Evolutionary conservation across 1,140 invertebrate genomes (phyloP), one percentile per base, ranked within the genome.

Genomic region (Drosophila pachea): DNA sequence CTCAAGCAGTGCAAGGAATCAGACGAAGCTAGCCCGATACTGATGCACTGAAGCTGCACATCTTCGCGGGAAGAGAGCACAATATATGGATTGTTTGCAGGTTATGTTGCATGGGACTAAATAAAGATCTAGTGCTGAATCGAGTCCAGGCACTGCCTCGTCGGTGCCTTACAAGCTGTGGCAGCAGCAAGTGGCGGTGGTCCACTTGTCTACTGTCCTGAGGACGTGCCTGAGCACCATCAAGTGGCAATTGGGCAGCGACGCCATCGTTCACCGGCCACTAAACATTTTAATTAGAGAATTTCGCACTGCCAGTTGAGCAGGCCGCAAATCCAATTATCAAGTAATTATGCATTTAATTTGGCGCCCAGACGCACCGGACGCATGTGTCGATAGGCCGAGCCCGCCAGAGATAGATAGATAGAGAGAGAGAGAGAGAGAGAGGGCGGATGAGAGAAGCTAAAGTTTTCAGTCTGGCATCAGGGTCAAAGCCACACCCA

Each of bases 261-360:
- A 43, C 43, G 45, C 36, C 35, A 42, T 32, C 40, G 63, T 42
- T 38, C 55, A 36, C 50, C 58, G 72, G 68, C 61, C 73, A 79
- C 79, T 79, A 83, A 83, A 84, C 79, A 84, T 79, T 83, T 83
- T 83, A 83, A 83, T 83, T 83, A 83, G 79, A 83, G 83, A 83
- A 83, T 83, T 73, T 84, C 59, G 60, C 73, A 69, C 78, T 71
- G 55, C 73, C 73, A 84, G 79, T 78, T 76, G 76, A 84, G 81
- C 68, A 79, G 76, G 79, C 79, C 79, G 55, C 79, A 83, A 83
- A 83, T 83, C 79, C 79, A 83, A 83, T 83, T 83, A 83, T 78
- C 79, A 84, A 83, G 79, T 83, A 83, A 83, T 83, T 83, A 83
- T 83, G 79, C 79, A 83, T 83, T 83, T 83, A 84, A 83, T 83